Evolutionary conservation across 1,140 invertebrate genomes (phyloP).

Genomic region (Hylyphantes graminicola): DNA sequence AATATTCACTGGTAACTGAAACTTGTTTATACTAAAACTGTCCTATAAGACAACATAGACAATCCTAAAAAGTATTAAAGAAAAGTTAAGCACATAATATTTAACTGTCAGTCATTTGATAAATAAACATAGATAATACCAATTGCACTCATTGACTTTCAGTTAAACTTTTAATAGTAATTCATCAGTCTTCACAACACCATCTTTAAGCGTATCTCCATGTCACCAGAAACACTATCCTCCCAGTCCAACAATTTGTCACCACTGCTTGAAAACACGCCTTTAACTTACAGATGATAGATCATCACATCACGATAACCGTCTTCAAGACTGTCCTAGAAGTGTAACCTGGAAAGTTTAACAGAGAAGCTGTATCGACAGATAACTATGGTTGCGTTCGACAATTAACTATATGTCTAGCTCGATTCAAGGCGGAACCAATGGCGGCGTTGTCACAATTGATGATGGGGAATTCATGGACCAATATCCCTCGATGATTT

Average conservation of each 20-base stretch:
- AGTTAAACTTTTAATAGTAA: conserved; percentile 3
- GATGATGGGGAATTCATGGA: neutral
- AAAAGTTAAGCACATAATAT: too few species aligned
- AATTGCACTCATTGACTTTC: too few species aligned
- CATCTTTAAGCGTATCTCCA: neutral
- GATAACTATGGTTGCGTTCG: conserved; percentile 30
- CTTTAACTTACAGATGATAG: conserved; percentile 26
- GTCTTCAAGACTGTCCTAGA: conserved; percentile 44
- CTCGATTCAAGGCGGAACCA: neutral
- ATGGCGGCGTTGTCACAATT: too few species aligned
- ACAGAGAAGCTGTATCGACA: conserved; percentile 9
- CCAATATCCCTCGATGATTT: conserved; percentile 20
- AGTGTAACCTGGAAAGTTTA: conserved; percentile 39
- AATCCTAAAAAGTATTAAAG: too few species aligned
- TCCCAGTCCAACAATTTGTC: conserved; percentile 6
- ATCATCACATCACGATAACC: conserved; percentile 45
- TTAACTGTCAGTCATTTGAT: too few species aligned
- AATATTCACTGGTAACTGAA: too few species aligned
- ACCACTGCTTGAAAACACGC: conserved; percentile 17
- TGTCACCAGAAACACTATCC: neutral
- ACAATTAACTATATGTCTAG: conserved; percentile 43
- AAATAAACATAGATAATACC: too few species aligned
- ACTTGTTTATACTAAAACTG: too few species aligned
- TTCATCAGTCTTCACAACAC: neutral
- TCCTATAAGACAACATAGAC: too few species aligned